phyloP scores from a whole-genome alignment of 2,888 invertebrate species.

The Chrysolina oricalcia region DNA sequence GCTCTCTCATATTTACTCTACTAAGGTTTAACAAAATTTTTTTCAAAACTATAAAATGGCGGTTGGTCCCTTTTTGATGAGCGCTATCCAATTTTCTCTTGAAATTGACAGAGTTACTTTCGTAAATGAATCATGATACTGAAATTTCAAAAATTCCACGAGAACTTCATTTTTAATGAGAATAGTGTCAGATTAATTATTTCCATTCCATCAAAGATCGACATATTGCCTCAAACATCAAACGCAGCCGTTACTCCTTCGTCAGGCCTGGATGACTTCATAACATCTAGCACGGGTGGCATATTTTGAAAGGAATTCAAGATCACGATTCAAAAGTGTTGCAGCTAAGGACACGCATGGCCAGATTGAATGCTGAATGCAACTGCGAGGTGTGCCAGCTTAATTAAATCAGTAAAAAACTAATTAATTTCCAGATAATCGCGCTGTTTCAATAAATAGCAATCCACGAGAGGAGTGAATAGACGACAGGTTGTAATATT shows the following conservation, averaged over 20 bases:
- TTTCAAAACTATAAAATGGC: no score
- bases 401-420: not conserved
- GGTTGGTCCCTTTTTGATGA: no score
- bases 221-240: not conserved
- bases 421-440: not conserved
- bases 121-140: no score
- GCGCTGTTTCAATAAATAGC: not conserved
- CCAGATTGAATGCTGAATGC: constrained; percentile 28
- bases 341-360: constrained; percentile 37
- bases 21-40: no score
- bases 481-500: not conserved
- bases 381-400: not conserved
- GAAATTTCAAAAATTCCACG: no score
- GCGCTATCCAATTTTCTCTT: no score
- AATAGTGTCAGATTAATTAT: not conserved
- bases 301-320: constrained; percentile 36
- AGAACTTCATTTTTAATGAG: no score
- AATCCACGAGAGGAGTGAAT: not conserved
- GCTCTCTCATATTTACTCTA: no score
- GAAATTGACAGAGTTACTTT: no score
- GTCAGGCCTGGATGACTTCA: constrained; percentile 32
- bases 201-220: not conserved
- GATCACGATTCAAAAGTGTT: constrained; percentile 40
- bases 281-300: constrained; percentile 27
- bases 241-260: constrained; percentile 26